These are phyloP conservation scores for Speoplatyrhinus poulsoni DNA, from an alignment of 2,113 vertebrate species.

Conservation along the genomic window DNA sequence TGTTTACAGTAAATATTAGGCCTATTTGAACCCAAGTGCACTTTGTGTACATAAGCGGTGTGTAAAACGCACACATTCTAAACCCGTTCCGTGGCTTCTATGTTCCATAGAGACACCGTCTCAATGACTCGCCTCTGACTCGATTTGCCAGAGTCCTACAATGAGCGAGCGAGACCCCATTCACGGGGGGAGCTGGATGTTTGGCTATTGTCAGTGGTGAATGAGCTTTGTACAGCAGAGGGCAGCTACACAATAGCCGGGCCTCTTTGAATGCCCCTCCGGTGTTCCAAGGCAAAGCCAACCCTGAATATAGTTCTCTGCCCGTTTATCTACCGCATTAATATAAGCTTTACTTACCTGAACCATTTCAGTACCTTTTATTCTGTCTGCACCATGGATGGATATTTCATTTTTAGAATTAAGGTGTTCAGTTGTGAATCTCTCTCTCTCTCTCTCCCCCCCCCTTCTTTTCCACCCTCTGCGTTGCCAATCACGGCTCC, in stretches of 20 bases:
- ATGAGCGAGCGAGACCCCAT: slow-evolving; percentile 53
- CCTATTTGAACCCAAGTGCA: too few relatives aligned
- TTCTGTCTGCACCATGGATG: slow-evolving; percentile 33
- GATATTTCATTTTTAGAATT: slow-evolving; percentile 11
- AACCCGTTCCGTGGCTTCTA: slow-evolving; percentile 48
- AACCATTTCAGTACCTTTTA: slow-evolving; percentile 44
- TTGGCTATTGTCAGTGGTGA: slow-evolving; percentile 61
- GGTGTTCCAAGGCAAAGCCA: slow-evolving; percentile 26
- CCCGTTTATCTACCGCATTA: slow-evolving; percentile 28
- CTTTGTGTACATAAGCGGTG: not conserved
- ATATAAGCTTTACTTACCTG: slow-evolving; percentile 47
- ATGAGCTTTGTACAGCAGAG: slow-evolving; percentile 40
- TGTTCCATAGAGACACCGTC: slow-evolving; percentile 39
- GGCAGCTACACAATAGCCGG: slow-evolving; percentile 7
- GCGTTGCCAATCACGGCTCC: slow-evolving; percentile 58
- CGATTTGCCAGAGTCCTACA: slow-evolving; percentile 54
- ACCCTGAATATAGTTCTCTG: slow-evolving; percentile 40
- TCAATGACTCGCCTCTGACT: slow-evolving; percentile 65
- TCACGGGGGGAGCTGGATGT: slow-evolving; percentile 49
- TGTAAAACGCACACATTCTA: slow-evolving; percentile 18
- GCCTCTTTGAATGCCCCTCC: slow-evolving; percentile 41
- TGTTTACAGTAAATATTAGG: too few relatives aligned
- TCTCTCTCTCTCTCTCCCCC: slow-evolving; percentile 32
- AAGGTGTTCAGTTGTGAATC: slow-evolving; percentile 45
- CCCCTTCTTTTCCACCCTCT: slow-evolving; percentile 2